Evolutionary conservation across 2,113 vertebrate species (phyloP), one percentile per base, ranked within the genome.

Genomic region (Rhizomys pruinosus): DNA sequence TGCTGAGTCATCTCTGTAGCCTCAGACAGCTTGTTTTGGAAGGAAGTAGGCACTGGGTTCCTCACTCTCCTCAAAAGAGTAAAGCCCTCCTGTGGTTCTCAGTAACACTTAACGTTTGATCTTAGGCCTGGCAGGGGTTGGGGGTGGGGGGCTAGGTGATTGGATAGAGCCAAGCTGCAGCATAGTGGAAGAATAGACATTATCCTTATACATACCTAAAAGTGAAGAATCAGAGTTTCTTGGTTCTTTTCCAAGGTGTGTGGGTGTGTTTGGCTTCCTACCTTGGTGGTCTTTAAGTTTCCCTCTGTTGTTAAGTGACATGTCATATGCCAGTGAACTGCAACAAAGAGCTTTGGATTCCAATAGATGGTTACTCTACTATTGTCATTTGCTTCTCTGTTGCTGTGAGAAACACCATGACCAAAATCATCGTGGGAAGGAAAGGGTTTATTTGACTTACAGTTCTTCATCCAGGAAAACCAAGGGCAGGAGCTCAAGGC

Each of bases 11-110:
- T 68, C 42, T 52, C 32, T 42, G 29, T 32, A 8, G 19, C 42
- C 44, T 12, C 90, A 82, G 92, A 95, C 78, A 52, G 8, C 87
- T 91, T 89, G 87, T 79, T 97, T 95, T 29, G n/a, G 66, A 71
- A 55, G 64, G 66, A 69, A 57, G 47, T 57, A 12, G n/a, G 68
- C 23, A 42, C 32, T 69, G 81, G 69, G 47, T 88, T 94, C 39
- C 29, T 90, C 25, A 77, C 69, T 25, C 0, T 52, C 44, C 80
- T 68, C 12, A 25, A 87, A 77, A 76, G 77, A 39, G 63, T 42
- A 0, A 17, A 76, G 76, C 63, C 66, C 27, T 84, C 73, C 42
- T 72, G 52, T 47, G 57, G 69, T 87, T 80, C 59, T 29, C 9
- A n/a, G 71, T 0, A 74, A 7, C 23, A 42, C 64, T 11, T 44